Percentiles rank a stretch among this genome's conserved stretches.
Evolutionary conservation across 2,113 vertebrate genomes (phyloP).

Genomic region (Empidonax alnorum): DNA sequence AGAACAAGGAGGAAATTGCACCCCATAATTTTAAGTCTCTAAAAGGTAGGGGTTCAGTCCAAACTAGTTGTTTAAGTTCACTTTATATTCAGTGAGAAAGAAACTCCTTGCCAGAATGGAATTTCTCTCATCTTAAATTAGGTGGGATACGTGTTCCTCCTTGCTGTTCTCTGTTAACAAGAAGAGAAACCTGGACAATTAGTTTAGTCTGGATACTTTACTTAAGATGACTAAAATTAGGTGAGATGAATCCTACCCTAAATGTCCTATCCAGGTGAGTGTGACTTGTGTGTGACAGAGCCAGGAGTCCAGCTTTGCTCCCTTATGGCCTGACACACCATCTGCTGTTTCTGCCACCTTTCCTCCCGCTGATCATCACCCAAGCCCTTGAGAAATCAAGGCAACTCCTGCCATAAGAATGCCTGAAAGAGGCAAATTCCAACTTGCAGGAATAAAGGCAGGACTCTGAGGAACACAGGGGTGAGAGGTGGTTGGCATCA

Average conservation of each 20-base stretch:
- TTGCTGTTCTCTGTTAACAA: background rate
- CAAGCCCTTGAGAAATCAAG: background rate
- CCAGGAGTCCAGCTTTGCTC: background rate
- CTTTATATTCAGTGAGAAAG: background rate
- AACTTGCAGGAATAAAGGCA: background rate
- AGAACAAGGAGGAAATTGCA: background rate
- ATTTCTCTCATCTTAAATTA: conserved; percentile 37
- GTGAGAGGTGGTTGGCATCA: background rate
- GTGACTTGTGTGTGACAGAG: fast-evolving
- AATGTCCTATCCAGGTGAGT: background rate
- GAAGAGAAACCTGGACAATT: background rate
- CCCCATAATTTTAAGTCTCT: conserved; percentile 36
- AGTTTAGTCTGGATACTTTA: background rate
- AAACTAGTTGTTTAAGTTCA: conserved; percentile 36
- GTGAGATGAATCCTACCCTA: background rate
- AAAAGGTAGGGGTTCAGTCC: conserved; percentile 23
- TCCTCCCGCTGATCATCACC: fast-evolving
- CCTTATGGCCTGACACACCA: background rate
- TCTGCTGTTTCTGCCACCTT: background rate
- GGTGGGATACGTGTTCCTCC: background rate
- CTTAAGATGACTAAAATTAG: background rate
- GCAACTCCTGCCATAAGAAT: background rate
- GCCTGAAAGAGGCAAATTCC: background rate
- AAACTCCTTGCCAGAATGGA: conserved; percentile 1
- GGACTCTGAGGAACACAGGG: background rate